Conservation (phyloP, 2,888 invertebrate genomes). For the Trissolcus japonicus region DNA sequence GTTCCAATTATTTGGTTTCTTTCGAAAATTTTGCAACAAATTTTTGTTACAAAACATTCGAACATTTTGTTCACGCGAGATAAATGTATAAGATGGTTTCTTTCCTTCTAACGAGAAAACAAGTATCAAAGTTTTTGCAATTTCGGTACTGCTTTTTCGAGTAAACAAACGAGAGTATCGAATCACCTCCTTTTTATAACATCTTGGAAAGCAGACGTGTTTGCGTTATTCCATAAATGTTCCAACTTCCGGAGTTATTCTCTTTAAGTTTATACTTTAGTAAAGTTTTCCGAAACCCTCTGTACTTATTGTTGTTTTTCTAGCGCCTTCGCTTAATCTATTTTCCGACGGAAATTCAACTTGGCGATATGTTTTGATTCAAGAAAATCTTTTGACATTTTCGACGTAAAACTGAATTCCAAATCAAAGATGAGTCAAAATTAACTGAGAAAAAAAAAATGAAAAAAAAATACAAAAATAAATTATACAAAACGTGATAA, state of each 20-base stretch:
- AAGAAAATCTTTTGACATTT: too few species aligned
- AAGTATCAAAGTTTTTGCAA: conserved; percentile 12
- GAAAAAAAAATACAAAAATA: too few species aligned
- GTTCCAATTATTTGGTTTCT: too few species aligned
- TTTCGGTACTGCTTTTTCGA: conserved; percentile 26
- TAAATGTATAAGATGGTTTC: neutral
- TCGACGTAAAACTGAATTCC: too few species aligned
- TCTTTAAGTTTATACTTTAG: conserved; percentile 35
- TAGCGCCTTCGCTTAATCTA: conserved; percentile 19
- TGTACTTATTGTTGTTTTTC: conserved; percentile 11
- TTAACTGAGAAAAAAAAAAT: too few species aligned
- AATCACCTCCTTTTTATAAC: conserved; percentile 30
- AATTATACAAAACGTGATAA: too few species aligned
- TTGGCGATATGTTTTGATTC: neutral
- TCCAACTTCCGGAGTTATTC: conserved; percentile 42
- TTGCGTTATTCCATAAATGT: conserved; percentile 39
- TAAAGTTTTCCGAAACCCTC: conserved; percentile 31
- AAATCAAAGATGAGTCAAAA: too few species aligned
- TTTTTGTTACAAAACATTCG: too few species aligned
- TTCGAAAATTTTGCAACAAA: neutral
- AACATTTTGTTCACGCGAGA: neutral
- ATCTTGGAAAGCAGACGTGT: conserved; percentile 31
- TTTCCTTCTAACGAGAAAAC: neutral
- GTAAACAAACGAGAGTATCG: conserved; percentile 42
- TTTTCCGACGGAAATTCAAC: conserved; percentile 8